A percentile compares a stretch with the other conserved stretches of the same genome.
Conservation (phyloP, 2,888 invertebrate species). For the Acanthoscelides obtectus region DNA sequence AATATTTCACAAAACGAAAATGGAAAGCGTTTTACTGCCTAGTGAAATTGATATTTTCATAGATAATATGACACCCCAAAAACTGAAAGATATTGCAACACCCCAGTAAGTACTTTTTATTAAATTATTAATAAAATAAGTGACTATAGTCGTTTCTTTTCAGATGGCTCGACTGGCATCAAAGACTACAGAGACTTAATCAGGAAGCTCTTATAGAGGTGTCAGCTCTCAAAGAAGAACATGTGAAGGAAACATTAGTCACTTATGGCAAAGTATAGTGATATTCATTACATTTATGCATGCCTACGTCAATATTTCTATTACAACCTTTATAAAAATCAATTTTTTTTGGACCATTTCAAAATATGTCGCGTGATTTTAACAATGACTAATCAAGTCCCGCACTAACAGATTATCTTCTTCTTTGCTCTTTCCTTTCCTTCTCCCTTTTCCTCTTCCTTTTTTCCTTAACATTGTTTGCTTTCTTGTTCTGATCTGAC, state of each 20-base stretch:
- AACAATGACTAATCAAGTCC: too few species aligned
- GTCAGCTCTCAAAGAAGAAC: slow-evolving; percentile 71
- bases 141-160: slow-evolving; percentile 7
- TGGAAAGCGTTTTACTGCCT: slow-evolving; percentile 55
- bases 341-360: too few species aligned
- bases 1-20: slow-evolving; percentile 32
- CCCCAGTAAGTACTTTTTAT: slow-evolving; percentile 44
- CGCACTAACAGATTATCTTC: too few species aligned
- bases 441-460: too few species aligned
- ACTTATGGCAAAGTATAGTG: slow-evolving; percentile 62
- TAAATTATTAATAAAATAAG: background rate
- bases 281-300: background rate
- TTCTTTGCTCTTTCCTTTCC: too few species aligned
- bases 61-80: slow-evolving; percentile 63
- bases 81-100: slow-evolving; percentile 65
- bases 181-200: slow-evolving; percentile 76
- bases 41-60: slow-evolving; percentile 74
- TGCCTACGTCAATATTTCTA: too few species aligned
- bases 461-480: too few species aligned
- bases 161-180: slow-evolving; percentile 80
- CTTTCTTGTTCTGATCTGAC: too few species aligned
- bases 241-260: slow-evolving; percentile 77
- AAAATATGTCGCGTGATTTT: too few species aligned
- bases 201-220: slow-evolving; percentile 86
- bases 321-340: too few species aligned